Evolutionary conservation across 2,113 vertebrate species (phyloP), one percentile per base, ranked within the genome.

Genomic region (Thunnus thynnus): DNA sequence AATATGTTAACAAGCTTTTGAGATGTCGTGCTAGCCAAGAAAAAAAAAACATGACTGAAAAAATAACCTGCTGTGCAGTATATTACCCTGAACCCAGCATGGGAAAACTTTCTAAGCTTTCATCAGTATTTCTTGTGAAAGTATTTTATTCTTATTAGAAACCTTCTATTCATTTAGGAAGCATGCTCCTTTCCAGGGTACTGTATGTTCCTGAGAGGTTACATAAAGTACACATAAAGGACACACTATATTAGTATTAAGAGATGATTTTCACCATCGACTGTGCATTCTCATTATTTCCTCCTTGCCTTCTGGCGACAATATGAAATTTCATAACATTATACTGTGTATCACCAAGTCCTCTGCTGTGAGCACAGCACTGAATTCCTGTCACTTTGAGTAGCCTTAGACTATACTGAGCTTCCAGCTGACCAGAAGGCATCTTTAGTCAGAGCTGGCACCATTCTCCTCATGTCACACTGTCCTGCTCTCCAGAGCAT

Each of bases 401-500:
- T 25, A 60, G 51, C 44, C 30, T 18, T 47, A 30, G 69, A 90
- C 60, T 76, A 69, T 27, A 30, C 51, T 82, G n/a, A 76, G 81
- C 73, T 56, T 77, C 83, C 18, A 72, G 18, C 22, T 30, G 72
- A 73, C 63, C 86, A 85, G 74, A 87, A 87, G 89, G 85, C 79
- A 50, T 77, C 62, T 88, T 74, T 65, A 82, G 76, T 85, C 58
- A 67, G 47, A 77, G 63, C 72, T 76, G 74, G 47, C 67, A 82
- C 70, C 47, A 47, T 47, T 63, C 46, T 69, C 41, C 82, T 83
- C 27, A 20, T 79, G 84, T 68, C 72, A 77, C 75, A 65, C 55
- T 36, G 70, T 32, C 58, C 62, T 73, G 70, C 67, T 86, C 80
- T 78, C 27, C 46, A 18, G 57, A 86, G 57, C 81, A 84, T 88